phyloP scores from a whole-genome alignment of 2,113 vertebrate species.

The Vidua macroura region DNA sequence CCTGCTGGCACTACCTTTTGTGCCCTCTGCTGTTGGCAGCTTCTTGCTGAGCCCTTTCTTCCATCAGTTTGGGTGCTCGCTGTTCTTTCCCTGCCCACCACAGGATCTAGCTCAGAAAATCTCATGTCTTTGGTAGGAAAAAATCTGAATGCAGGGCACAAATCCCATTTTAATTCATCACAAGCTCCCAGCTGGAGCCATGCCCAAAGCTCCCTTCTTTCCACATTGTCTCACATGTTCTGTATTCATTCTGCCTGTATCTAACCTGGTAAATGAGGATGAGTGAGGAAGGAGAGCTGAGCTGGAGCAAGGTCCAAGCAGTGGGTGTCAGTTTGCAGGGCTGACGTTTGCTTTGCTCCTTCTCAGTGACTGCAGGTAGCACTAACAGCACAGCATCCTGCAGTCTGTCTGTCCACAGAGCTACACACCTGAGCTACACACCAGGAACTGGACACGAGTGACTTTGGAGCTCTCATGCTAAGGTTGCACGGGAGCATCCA shows the following conservation, averaged over 20 bases:
- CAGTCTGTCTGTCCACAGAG: background rate
- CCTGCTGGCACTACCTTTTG: background rate
- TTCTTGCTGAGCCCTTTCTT: background rate
- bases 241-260: background rate
- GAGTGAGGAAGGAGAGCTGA: background rate
- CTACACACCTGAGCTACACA: background rate
- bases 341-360: background rate
- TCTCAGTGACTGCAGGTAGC: background rate
- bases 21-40: background rate
- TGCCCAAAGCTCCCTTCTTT: background rate
- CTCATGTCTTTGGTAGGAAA: background rate
- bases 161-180: background rate
- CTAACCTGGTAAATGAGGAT: background rate
- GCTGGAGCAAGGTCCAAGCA: background rate
- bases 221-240: background rate
- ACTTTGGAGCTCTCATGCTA: background rate
- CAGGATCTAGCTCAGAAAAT: background rate
- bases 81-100: background rate
- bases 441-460: fast-evolving
- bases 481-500: background rate
- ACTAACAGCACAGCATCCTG: fast-evolving
- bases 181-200: background rate
- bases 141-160: background rate
- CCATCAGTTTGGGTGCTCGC: fast-evolving
- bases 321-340: background rate